Conservation (phyloP, 2,888 invertebrate species). For the Coelogynopora nodosa region DNA sequence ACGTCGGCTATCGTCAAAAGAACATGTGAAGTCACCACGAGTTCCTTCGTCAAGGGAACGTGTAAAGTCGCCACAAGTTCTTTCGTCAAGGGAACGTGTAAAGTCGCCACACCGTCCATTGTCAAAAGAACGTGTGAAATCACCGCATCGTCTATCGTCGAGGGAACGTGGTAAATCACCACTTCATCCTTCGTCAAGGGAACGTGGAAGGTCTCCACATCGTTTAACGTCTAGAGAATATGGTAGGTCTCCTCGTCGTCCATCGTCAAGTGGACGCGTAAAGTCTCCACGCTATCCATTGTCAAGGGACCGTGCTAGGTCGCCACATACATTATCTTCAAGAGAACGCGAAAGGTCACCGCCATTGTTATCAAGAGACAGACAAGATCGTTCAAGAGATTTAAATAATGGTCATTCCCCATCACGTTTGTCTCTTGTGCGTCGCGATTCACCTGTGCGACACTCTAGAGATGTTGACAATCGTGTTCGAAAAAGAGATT, state of each 20-base stretch:
- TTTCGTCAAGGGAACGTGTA: background rate
- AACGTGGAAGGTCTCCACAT: background rate
- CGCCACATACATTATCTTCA: background rate
- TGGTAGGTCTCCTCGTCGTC: background rate
- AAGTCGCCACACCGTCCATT: background rate
- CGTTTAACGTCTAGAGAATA: background rate
- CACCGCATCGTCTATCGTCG: background rate
- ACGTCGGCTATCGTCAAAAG: background rate
- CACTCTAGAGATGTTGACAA: background rate
- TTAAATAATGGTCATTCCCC: background rate
- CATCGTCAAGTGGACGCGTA: background rate
- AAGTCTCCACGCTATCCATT: background rate
- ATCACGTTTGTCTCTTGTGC: background rate
- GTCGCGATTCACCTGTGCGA: background rate
- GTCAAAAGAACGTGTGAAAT: background rate
- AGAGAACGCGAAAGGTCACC: background rate
- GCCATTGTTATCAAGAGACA: background rate
- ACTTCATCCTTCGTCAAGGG: background rate
- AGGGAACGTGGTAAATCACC: background rate
- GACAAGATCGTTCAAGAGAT: background rate
- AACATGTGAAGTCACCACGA: background rate
- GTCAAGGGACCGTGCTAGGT: background rate
- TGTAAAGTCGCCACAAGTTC: background rate
- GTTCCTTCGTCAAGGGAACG: background rate
- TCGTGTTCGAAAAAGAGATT: background rate